phyloP scores from a whole-genome alignment of 2,888 invertebrate genomes.

The Eupithecia subumbrata region DNA sequence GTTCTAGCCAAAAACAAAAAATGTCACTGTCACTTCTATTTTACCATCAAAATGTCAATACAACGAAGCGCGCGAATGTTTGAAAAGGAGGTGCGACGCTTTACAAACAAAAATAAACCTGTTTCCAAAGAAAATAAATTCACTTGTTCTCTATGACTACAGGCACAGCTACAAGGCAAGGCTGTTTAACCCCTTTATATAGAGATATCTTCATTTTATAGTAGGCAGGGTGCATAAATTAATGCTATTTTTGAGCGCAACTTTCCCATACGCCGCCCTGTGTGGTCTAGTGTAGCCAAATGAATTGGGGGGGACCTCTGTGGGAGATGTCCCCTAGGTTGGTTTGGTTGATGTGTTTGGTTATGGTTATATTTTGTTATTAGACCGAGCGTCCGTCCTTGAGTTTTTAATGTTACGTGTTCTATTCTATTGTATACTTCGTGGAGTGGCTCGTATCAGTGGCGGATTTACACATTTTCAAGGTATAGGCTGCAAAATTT shows the following conservation, averaged over 20 bases:
- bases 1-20: neutral
- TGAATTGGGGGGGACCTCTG: neutral
- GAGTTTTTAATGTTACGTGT: no score
- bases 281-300: slow-evolving; percentile 4
- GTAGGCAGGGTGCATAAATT: no score
- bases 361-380: neutral
- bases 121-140: neutral
- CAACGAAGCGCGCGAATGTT: neutral
- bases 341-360: neutral
- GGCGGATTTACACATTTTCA: no score
- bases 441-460: no score
- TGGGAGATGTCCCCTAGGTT: slow-evolving; percentile 17
- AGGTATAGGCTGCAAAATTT: no score
- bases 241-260: no score
- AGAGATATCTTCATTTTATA: no score
- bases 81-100: neutral
- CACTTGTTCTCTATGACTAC: no score
- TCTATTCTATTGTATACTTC: no score
- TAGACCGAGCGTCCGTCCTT: no score
- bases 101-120: neutral
- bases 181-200: no score
- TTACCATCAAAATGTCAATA: neutral
- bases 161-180: no score
- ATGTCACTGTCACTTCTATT: neutral
- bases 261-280: neutral